phyloP scores from a whole-genome alignment of 37 sponge, comb jelly and placozoan species.

The Lycopodina hypogea region DNA sequence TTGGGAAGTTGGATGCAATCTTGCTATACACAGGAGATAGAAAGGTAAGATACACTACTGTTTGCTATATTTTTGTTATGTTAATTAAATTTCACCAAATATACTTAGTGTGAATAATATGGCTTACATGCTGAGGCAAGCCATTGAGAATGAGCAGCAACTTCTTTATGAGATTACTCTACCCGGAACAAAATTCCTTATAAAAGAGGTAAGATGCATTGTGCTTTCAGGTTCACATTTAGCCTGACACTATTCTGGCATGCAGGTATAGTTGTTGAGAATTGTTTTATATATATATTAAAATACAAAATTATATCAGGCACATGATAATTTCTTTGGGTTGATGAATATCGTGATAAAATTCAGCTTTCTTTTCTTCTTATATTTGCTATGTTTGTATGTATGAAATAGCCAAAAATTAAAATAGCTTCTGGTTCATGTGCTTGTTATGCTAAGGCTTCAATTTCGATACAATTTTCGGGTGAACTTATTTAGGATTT shows the following conservation, averaged over 20 bases:
- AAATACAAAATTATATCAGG: background rate
- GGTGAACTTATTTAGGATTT: no score
- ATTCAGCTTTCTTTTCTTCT: no score
- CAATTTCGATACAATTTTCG: no score
- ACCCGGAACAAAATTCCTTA: conserved; percentile 50
- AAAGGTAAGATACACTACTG: conserved; percentile 36
- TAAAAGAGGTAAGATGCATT: conserved; percentile 55
- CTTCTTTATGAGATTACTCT: conserved; percentile 61
- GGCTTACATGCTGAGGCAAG: conserved; percentile 67
- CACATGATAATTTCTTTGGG: background rate
- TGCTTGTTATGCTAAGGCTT: no score
- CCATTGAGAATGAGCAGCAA: conserved; percentile 80
- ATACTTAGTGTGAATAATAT: conserved; percentile 79
- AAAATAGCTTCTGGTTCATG: no score
- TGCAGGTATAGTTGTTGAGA: background rate
- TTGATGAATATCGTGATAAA: background rate
- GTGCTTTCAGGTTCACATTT: background rate
- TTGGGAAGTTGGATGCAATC: conserved; percentile 78
- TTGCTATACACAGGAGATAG: conserved; percentile 76
- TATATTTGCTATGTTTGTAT: no score
- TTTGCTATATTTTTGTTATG: no score
- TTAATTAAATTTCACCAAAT: background rate
- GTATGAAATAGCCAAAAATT: no score
- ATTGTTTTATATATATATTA: background rate
- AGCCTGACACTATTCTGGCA: background rate